phyloP scores from a whole-genome alignment of 2,113 vertebrate species.

The Benitochromis conjunctus region DNA sequence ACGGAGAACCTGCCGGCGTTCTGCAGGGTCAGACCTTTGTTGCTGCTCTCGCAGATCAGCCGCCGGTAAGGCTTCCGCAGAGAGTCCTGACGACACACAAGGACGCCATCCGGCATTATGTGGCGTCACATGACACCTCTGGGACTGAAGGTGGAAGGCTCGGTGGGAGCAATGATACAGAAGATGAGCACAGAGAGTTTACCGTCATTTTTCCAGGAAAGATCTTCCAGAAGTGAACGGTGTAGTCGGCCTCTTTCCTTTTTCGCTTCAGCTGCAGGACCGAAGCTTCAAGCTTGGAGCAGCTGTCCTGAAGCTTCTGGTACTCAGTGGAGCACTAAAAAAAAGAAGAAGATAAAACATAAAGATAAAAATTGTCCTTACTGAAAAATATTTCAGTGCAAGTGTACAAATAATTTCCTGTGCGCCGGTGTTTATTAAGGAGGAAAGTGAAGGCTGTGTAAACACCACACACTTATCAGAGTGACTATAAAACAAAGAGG shows the following conservation, averaged over 20 bases:
- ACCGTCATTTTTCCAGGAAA: conserved; percentile 99
- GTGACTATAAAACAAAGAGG: background rate
- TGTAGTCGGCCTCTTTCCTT: conserved; percentile 90
- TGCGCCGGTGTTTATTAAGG: background rate
- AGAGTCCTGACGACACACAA: conserved; percentile 78
- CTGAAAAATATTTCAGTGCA: too few relatives aligned
- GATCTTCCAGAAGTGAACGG: conserved; percentile 92
- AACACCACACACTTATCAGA: background rate
- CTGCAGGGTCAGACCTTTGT: conserved; percentile 87
- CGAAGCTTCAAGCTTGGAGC: conserved; percentile 84
- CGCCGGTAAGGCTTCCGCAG: conserved; percentile 89
- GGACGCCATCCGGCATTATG: background rate
- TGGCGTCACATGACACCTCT: background rate
- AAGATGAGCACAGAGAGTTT: background rate
- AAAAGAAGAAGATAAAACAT: fast-evolving
- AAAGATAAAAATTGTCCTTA: too few relatives aligned
- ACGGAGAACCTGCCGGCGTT: conserved; percentile 95
- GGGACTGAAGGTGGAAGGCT: background rate
- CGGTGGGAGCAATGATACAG: background rate
- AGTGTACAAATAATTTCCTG: background rate
- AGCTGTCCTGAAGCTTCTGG: conserved; percentile 87
- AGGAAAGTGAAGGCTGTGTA: background rate
- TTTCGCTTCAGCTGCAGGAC: conserved; percentile 84
- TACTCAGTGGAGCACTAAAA: conserved; percentile 83
- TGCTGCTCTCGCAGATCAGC: conserved; percentile 94